Conservation (phyloP, 92 coral and sea anemone species). For the Palythoa caribaeorum region DNA sequence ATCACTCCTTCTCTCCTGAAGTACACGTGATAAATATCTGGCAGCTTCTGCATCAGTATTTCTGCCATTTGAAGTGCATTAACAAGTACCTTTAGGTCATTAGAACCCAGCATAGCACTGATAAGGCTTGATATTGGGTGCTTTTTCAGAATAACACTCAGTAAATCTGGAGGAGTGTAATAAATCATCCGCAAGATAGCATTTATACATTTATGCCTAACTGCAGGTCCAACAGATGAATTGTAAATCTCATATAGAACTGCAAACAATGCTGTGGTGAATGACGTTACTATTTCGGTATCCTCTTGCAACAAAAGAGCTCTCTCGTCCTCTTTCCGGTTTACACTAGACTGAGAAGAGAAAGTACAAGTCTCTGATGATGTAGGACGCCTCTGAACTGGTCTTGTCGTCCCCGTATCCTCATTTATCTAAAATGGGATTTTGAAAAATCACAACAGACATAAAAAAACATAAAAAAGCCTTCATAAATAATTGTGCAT, state of each 20-base stretch:
- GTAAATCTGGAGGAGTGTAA: conserved; percentile 92
- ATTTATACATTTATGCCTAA: conserved; percentile 91
- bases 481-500: too few relatives aligned
- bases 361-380: conserved; percentile 78
- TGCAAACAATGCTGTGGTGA: conserved; percentile 86
- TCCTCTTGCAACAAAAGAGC: conserved; percentile 84
- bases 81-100: conserved; percentile 89
- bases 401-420: conserved; percentile 98
- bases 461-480: too few relatives aligned
- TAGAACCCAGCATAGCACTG: conserved; percentile 96
- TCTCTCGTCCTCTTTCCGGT: conserved; percentile 88
- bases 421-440: conserved; percentile 84
- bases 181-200: conserved; percentile 94
- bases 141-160: conserved; percentile 82
- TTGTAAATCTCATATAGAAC: conserved; percentile 93
- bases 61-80: conserved; percentile 99
- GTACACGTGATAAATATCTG: conserved; percentile 93
- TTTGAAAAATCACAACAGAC: too few relatives aligned
- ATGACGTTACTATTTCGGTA: conserved; percentile 71
- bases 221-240: conserved; percentile 98
- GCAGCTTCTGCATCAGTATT: conserved; percentile 96
- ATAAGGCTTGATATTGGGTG: conserved; percentile 96
- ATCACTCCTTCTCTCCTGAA: conserved; percentile 99
- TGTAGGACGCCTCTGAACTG: conserved; percentile 91
- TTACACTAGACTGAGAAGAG: conserved; percentile 66